Percentiles rank a stretch among this genome's conserved stretches.
phyloP scores from a whole-genome alignment of 2,797 vertebrate genomes.

The Tragelaphus eurycerus region DNA sequence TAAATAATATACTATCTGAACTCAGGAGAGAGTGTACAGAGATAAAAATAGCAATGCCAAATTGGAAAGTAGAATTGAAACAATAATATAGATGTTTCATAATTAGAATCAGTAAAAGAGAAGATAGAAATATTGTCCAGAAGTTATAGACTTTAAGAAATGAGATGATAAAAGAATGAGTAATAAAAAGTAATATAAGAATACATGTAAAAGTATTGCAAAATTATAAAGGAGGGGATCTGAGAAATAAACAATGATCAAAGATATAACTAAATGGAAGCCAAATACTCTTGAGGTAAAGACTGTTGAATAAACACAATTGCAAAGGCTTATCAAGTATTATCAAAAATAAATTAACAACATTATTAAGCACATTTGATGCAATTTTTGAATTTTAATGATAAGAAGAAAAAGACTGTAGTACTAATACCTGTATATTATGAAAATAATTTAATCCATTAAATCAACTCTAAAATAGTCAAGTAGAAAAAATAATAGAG shows the following conservation, averaged over 20 bases:
- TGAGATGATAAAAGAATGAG: neutral
- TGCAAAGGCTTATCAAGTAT: neutral
- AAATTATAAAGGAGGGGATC: neutral
- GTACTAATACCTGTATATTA: neutral
- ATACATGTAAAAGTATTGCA: neutral
- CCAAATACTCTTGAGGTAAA: neutral
- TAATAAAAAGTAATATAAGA: neutral
- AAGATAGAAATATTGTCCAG: neutral
- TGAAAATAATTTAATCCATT: neutral
- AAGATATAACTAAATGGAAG: neutral
- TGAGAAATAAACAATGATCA: neutral
- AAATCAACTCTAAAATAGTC: neutral
- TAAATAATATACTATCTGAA: neutral
- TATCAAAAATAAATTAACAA: neutral
- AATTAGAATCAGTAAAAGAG: neutral
- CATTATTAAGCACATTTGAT: neutral
- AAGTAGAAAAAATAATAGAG: neutral
- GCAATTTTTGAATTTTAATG: neutral
- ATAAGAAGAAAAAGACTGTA: neutral
- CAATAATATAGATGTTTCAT: neutral
- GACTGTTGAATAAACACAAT: neutral
- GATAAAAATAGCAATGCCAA: neutral
- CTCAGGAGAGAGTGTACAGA: neutral
- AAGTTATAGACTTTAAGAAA: neutral
- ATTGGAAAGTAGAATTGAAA: neutral